Evolutionary conservation across 2,888 invertebrate species (phyloP).

Genomic region (Polydrusus tereticollis): DNA sequence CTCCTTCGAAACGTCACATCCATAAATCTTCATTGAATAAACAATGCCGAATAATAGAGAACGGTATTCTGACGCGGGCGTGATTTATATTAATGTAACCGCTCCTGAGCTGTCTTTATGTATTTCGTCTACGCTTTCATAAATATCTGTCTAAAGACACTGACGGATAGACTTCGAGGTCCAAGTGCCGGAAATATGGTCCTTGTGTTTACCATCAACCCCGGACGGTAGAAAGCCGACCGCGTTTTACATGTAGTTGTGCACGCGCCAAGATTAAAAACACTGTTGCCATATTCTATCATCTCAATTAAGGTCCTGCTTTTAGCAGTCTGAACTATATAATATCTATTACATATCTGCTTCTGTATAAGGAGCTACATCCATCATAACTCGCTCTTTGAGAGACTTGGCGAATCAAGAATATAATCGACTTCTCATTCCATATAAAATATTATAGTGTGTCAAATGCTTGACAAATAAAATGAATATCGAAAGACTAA

Average conservation of each 20-base stretch:
- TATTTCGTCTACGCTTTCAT: slow-evolving; percentile 54
- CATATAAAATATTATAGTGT: too few species aligned
- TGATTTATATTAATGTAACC: slow-evolving; percentile 57
- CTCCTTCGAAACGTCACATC: slow-evolving; percentile 41
- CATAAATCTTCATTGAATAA: slow-evolving; percentile 54
- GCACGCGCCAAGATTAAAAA: slow-evolving; percentile 21
- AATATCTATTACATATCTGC: too few species aligned
- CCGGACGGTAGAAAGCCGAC: slow-evolving; percentile 5
- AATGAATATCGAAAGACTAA: too few species aligned
- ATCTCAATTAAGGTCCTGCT: too few species aligned
- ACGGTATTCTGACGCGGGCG: slow-evolving; percentile 50
- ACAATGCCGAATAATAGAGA: slow-evolving; percentile 54
- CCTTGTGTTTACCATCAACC: slow-evolving; percentile 30
- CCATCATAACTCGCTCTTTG: too few species aligned
- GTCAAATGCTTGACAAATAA: too few species aligned
- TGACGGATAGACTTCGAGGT: slow-evolving; percentile 55
- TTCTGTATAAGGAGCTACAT: too few species aligned
- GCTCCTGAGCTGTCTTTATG: slow-evolving; percentile 55
- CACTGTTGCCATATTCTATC: slow-evolving; percentile 21
- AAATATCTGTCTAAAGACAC: slow-evolving; percentile 55
- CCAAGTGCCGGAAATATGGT: slow-evolving; percentile 53
- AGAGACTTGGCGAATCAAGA: too few species aligned
- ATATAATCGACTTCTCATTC: too few species aligned
- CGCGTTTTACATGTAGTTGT: slow-evolving; percentile 18
- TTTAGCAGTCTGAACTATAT: too few species aligned